These are phyloP conservation scores for Hucho hucho DNA, from an alignment of 2,113 vertebrate genomes.

Conservation along the genomic window DNA sequence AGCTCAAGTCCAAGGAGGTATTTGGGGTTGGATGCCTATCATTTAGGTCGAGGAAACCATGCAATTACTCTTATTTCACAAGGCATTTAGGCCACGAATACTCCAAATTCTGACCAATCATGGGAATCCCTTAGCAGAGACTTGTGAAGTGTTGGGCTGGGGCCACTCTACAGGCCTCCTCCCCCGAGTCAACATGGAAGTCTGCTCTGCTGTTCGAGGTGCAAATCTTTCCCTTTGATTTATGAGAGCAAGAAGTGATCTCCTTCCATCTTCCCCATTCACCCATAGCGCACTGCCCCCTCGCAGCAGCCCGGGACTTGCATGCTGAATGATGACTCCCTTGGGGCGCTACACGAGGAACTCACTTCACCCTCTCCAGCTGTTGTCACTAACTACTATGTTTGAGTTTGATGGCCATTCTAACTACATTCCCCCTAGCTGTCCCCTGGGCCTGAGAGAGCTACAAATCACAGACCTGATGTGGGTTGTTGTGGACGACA, in stretches of 20 bases:
- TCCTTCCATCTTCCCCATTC: constrained; percentile 16
- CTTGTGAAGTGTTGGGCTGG: not conserved
- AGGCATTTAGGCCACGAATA: constrained; percentile 13
- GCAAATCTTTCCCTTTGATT: constrained; percentile 43
- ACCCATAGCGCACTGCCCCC: constrained; percentile 26
- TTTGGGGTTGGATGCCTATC: constrained; percentile 13
- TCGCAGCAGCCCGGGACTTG: constrained; percentile 46
- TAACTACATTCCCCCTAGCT: constrained; percentile 65
- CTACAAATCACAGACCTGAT: constrained; percentile 68
- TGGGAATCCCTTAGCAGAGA: constrained; percentile 19
- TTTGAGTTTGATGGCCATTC: constrained; percentile 65
- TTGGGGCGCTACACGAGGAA: constrained; percentile 43
- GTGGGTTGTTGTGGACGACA: constrained; percentile 59
- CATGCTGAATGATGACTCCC: constrained; percentile 66
- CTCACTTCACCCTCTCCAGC: constrained; percentile 65
- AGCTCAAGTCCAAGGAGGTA: constrained; percentile 8
- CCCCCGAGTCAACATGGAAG: constrained; percentile 20
- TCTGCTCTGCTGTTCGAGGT: constrained; percentile 25
- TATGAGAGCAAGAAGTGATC: constrained; percentile 49
- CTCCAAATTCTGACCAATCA: constrained; percentile 13
- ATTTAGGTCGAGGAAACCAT: constrained; percentile 24
- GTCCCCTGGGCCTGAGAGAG: constrained; percentile 59
- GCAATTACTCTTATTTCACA: constrained; percentile 33
- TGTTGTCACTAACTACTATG: constrained; percentile 63
- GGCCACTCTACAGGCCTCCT: constrained; percentile 11